Base-by-base conservation (phyloP, 2,888 invertebrate species). In the Hoplodrina ambigua region DNA sequence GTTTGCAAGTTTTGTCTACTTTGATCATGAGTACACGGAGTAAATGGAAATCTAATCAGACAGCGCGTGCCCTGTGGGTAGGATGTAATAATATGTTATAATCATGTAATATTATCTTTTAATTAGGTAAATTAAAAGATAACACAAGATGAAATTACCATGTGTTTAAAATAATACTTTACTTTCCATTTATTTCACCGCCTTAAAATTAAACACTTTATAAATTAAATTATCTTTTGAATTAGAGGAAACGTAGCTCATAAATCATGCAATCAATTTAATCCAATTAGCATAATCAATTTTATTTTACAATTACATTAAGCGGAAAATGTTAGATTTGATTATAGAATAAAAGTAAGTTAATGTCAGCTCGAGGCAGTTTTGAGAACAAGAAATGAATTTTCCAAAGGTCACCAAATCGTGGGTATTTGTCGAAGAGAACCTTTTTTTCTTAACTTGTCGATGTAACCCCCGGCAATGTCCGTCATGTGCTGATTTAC, bases 351-450 rank as follows among this genome's bases (percentile, higher is more conserved):
- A 62, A 56, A 71, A 57, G 30, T 20, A 61, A 61, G 13, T 37
- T 13, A 20, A 30, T n/a, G 25, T 25, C 7, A 49, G 52, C 63
- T 64, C 25, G 19, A 62, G 72, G 67, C 55, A 44, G 30, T 55
- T 67, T 65, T 55, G 30, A 61, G 58, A 30, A 65, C 41, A 72
- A 30, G 59, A 80, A 80, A 73, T 76, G 17, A 69, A 65, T 81
- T 81, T 71, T 46, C 33, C n/a, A 44, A 73, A 46, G 60, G 60
- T 67, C 64, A 52, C 52, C 19, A 44, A 61, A 78, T 66, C 57
- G 20, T 10, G 46, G 37, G 54, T 44, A 57, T 63, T 65, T 72
- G 17, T 53, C 49, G 68, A 69, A 72, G 10, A 10, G n/a, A 66
- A 57, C 44, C 59, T 63, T 75, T 69, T 69, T 60, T 11, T 61